Base-by-base conservation (phyloP, 30 jellyfish, hydroid and myxozoan species). In the Aurelia aurita region DNA sequence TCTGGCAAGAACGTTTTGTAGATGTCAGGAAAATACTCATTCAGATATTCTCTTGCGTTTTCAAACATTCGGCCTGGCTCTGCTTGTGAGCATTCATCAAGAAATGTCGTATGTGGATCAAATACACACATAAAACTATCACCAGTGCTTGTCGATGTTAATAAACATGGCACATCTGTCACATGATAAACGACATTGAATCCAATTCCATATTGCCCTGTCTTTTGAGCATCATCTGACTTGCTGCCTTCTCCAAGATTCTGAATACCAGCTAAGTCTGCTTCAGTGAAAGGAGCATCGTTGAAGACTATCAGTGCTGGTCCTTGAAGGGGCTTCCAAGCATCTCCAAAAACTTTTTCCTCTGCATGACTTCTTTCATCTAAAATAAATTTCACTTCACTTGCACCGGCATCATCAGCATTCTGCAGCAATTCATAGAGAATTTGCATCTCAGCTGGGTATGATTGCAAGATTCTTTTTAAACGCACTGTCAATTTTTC, bases 371-470 rank as follows among this genome's bases (percentile, higher is more conserved):
- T 13, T 69, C 97, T 84, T 9, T 63, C 65, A 62, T 90, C 97
- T 13, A 85, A 43, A 2, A 85, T 60, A 39, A 90, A 55, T 29
- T 77, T 61, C 28, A 90, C 93, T 69, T 84, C 78, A 2, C 84
- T 90, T 27, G 97, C 97, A 9, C 92, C 93, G 3, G 97, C 96
- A 67, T 90, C 97, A 60, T 90, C 97, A 14, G 97, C 97, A 84
- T 90, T 90, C 77, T 90, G 97, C 74, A 90, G 63, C 11, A 90
- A 34, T 73, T 90, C 97, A 14, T 90, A 49, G 2, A 89, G 74
- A 34, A 90, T 74, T 29, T 84, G 89, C 44, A 75, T 26, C 23
- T 70, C 63, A 39, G 83, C 51, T 55, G 91, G 78, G 80, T 90
- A 90, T 16, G 97, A 91, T 18, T 74, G 80, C 69, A 90, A 66